Evolutionary conservation across 2,113 vertebrate species (phyloP).

Genomic region (Callipepla californica): DNA sequence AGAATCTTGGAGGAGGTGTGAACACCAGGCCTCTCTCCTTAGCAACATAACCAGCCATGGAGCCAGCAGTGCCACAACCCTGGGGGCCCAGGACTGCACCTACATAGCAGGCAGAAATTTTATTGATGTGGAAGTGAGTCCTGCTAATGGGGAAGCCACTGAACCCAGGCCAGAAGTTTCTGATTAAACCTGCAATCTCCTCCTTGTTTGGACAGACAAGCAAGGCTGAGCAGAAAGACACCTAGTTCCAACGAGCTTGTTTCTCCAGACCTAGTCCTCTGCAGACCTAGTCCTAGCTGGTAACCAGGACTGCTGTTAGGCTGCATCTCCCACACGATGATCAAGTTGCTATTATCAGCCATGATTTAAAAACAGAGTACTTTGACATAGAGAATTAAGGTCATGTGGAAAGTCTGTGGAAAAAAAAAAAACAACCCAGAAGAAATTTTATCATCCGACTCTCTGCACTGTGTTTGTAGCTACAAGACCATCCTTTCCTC

Average conservation of each 20-base stretch:
- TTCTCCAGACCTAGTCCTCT: background rate
- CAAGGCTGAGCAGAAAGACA: background rate
- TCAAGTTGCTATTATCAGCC: background rate
- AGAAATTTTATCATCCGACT: background rate
- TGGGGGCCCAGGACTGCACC: background rate
- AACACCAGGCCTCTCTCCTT: background rate
- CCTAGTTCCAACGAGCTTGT: background rate
- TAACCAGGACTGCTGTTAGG: background rate
- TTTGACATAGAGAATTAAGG: background rate
- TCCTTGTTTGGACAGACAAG: background rate
- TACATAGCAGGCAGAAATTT: background rate
- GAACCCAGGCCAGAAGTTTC: background rate
- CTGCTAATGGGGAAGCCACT: background rate
- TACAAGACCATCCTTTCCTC: background rate
- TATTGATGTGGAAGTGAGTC: background rate
- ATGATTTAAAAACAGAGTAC: background rate
- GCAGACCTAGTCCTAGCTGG: background rate
- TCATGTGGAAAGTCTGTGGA: background rate
- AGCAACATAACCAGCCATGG: fast-evolving
- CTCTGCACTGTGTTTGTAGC: background rate
- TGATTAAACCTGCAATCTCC: background rate
- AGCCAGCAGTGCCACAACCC: background rate
- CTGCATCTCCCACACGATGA: background rate
- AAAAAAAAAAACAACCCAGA: background rate
- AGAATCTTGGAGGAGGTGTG: background rate